A percentile compares a stretch with the other conserved stretches of the same genome.
Evolutionary conservation across 2,113 vertebrate genomes (phyloP).

Genomic region (Ariopsis seemanni): DNA sequence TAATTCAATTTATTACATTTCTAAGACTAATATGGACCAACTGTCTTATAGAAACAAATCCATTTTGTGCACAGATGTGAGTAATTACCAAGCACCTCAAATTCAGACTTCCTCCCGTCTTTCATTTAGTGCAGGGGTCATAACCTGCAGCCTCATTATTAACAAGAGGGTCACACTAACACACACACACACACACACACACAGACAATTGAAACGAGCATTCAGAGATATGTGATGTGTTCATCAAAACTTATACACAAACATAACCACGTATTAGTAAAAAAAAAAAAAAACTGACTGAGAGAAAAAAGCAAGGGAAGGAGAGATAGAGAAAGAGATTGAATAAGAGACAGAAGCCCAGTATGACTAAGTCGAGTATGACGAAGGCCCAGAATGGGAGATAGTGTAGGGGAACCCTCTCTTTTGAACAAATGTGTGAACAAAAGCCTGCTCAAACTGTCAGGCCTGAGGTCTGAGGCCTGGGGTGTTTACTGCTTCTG

Average conservation of each 20-base stretch:
- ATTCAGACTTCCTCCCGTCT: neutral
- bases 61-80: neutral
- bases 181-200: neutral
- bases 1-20: neutral
- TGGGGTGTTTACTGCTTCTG: conserved; percentile 69
- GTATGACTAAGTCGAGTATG: neutral
- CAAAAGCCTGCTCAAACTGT: conserved; percentile 75
- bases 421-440: conserved; percentile 76
- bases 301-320: neutral
- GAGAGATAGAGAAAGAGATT: neutral
- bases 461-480: conserved; percentile 57
- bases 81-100: conserved; percentile 12
- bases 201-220: neutral
- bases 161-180: neutral
- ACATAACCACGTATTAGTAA: neutral
- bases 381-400: neutral
- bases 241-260: neutral
- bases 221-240: neutral
- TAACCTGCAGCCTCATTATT: conserved; percentile 50
- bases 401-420: conserved; percentile 39
- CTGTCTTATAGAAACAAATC: neutral
- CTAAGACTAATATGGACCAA: neutral
- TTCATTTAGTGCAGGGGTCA: conserved; percentile 32
- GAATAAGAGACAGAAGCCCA: neutral
- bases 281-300: neutral